Base-by-base conservation (phyloP, 2,888 invertebrate species). In the Entomobrya proxima region DNA sequence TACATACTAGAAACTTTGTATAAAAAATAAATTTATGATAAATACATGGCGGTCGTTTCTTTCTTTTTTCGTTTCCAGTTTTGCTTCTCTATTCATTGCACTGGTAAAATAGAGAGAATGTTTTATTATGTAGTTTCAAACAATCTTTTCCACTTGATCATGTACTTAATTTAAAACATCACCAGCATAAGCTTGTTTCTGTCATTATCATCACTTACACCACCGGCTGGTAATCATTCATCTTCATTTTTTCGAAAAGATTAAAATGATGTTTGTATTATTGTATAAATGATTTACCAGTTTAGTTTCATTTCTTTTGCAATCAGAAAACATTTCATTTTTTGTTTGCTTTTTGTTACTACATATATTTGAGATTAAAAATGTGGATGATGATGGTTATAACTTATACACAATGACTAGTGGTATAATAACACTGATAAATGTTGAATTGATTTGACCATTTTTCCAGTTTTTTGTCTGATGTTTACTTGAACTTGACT, bases 151-250 rank as follows among this genome's bases (percentile, higher is more conserved):
- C 55, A 80, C 69, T 72, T 40, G 18, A 50, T 52, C 37, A n/a
- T n/a, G n/a, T n/a, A 27, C n/a, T 52, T 5, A 52, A 11, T 11
- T 27, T 24, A 4, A 2, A 61, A 32, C 61, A 61, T 61, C 32
- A 61, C 32, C 61, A 32, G n/a, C 55, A 61, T 15, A 13, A 61
- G 61, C 61, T 61, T 61, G 32, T 32, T 32, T 30, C 58, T 74
- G 47, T 82, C 61, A 75, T 82, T 64, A 58, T 82, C 81, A 74
- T 74, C 82, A 75, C 18, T 75, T n/a, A 15, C 75, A 47, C 67
- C 40, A 11, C 40, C 11, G 32, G 61, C 32, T n/a, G 64, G 82
- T 82, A 82, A 82, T 75, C 82, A 82, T 82, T 75, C 82, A 82
- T 82, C 82, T 50, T 40, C 32, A 67, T 83, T 35, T 83, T 44